Base-by-base conservation (phyloP, 2,113 vertebrate species). In the Scytalopus superciliaris region DNA sequence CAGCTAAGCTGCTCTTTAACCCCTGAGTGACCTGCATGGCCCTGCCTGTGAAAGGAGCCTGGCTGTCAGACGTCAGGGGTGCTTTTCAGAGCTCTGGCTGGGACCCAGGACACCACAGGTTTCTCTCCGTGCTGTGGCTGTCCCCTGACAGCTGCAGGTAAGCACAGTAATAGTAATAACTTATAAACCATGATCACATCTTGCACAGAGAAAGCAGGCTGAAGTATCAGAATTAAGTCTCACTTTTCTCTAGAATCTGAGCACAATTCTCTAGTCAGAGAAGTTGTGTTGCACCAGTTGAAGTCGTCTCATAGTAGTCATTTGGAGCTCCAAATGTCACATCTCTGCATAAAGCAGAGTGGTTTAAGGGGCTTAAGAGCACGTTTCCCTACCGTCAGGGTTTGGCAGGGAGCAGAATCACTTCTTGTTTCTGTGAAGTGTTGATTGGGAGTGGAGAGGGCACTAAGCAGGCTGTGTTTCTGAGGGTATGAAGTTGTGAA, bases 1-100 rank as follows among this genome's bases (percentile, higher is more conserved):
- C 45, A 53, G 35, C 50, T 27, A 10, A 70, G 24, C 21, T 78
- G 62, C 77, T 40, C 59, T 84, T 66, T 55, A 70, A 84, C 50
- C 30, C 57, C 30, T 17, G 27, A 52, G 68, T 45, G 80, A 30
- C 47, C 75, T 25, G 35, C 19, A 3, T 27, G 85, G 55, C 19
- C 37, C 39, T 79, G 60, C 42, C 39, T 14, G n/a, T 10, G 18
- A 37, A 28, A 66, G 50, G 49, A 77, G 35, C 7, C 7, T 17
- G 19, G 33, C 31, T 42, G 1, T 13, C 3, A 7, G 42, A 55
- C 39, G 28, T 30, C 2, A 2, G 0, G 56, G 35, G 4, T 56
- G 70, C 2, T 25, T 79, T 67, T 56, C 74, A 40, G 70, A 64
- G 62, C 67, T 66, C 35, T 55, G 14, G 21, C 66, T 91, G 81